Evolutionary conservation across 2,113 vertebrate species (phyloP).

Genomic region (Cheilinus undulatus): DNA sequence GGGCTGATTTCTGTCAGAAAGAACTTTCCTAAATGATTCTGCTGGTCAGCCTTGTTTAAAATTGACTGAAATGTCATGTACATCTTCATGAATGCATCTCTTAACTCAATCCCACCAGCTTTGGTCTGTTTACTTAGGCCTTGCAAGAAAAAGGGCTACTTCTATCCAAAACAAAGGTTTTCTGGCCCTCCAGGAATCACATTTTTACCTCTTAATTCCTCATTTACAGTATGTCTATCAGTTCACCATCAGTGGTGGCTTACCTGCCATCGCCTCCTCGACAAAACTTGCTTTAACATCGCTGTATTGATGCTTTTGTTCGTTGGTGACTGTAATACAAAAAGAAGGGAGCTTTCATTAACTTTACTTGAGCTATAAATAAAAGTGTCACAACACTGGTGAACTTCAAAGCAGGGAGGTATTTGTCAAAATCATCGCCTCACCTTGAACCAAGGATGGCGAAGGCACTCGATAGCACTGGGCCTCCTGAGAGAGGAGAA

Average conservation of each 20-base stretch:
- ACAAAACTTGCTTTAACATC: constrained; percentile 91
- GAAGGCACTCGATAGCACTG: constrained; percentile 89
- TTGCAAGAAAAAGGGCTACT: no score
- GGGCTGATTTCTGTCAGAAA: no score
- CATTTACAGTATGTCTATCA: neutral
- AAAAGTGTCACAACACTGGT: neutral
- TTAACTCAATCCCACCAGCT: neutral
- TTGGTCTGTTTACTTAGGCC: neutral
- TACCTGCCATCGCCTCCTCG: constrained; percentile 95
- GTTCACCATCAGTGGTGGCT: neutral
- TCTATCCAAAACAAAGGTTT: neutral
- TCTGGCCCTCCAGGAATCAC: neutral
- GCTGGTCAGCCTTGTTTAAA: no score
- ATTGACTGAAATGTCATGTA: no score
- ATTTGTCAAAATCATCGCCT: constrained; percentile 43
- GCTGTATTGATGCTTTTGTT: constrained; percentile 91
- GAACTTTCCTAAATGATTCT: neutral
- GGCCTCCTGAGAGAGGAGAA: constrained; percentile 86
- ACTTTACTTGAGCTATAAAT: neutral
- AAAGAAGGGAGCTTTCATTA: neutral
- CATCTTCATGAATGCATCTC: no score
- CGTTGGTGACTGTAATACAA: constrained; percentile 86
- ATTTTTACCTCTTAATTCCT: no score
- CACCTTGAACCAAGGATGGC: constrained; percentile 98
- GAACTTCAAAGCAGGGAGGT: neutral